Evolutionary conservation across 2,113 vertebrate genomes (phyloP), one percentile per base, ranked within the genome.

Genomic region (Cololabis saira): DNA sequence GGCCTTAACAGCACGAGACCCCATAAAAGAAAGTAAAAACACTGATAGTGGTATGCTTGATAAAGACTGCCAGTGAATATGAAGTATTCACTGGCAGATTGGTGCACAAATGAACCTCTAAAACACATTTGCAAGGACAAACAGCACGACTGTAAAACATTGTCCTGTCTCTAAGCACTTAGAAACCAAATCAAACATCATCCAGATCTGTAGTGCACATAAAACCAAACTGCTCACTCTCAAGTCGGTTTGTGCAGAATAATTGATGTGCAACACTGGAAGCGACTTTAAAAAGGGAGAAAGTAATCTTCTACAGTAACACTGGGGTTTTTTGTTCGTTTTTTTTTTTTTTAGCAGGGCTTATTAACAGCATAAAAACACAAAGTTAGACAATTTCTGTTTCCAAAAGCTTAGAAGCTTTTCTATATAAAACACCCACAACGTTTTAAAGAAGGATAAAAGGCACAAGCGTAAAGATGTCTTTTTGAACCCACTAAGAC

Each of bases 391-490:
- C 56, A 19, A 16, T 1, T 15, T 17, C 13, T 19, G 13, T 72
- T 80, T 72, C 15, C 47, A 62, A 66, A 77, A 21, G 24, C 62
- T 78, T n/a, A 62, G 78, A 83, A 77, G 64, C 60, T 74, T 42
- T 30, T 49, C 41, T 18, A 60, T 61, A 33, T 55, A 67, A 85
- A 85, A 82, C 65, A 72, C 16, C n/a, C 27, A 59, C 18, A 11
- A 61, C 22, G 6, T 70, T 40, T 67, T 47, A 41, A 59, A 71
- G 51, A 50, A 45, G 37, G 5, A 71, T 64, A 79, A 82, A 15
- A 90, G 82, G 86, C 79, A 90, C 81, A 72, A 37, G 61, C 65
- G 60, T 76, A 77, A 87, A 56, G 63, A 63, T 72, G 15, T 52
- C 24, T 42, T 53, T 43, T 66, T n/a, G 52, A 41, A 30, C 43